phyloP scores from a whole-genome alignment of 2,888 invertebrate species.

The Drosophila paucipuncta region DNA sequence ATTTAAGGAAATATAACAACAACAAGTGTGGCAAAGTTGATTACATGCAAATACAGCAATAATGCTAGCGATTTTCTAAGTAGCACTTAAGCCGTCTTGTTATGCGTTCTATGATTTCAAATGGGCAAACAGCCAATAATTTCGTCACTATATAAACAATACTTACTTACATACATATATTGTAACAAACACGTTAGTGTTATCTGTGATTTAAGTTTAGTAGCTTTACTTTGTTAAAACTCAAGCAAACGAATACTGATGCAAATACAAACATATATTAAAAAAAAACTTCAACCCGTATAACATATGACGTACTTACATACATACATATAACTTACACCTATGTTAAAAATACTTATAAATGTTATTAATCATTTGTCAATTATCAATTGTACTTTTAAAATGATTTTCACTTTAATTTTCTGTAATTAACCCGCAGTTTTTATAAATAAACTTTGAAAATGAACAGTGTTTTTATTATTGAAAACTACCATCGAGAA shows the following conservation, averaged over 20 bases:
- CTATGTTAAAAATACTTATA: constrained; percentile 57
- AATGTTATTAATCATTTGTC: constrained; percentile 69
- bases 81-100: constrained; percentile 63
- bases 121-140: constrained; percentile 30
- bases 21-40: constrained; percentile 44
- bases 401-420: constrained; percentile 48
- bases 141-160: constrained; percentile 49
- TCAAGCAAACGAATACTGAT: constrained; percentile 48
- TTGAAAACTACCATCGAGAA: not conserved
- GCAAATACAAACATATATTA: constrained; percentile 29
- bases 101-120: constrained; percentile 66
- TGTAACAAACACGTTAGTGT: constrained; percentile 82
- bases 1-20: constrained; percentile 55
- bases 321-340: constrained; percentile 33
- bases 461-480: constrained; percentile 30
- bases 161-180: constrained; percentile 52
- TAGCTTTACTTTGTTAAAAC: constrained; percentile 82
- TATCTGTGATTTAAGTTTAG: constrained; percentile 85
- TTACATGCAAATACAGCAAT: constrained; percentile 55
- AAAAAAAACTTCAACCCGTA: constrained; percentile 45
- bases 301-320: constrained; percentile 56
- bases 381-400: constrained; percentile 64
- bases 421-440: constrained; percentile 68
- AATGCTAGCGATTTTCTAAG: constrained; percentile 70
- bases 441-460: constrained; percentile 75